Conservation (phyloP, 2,113 vertebrate genomes). For the human region GRCh38 chr2:102927501-102928000, state of each 20-base stretch:
- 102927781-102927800: neutral
- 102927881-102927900: neutral
- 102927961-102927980: too few species aligned
- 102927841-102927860: neutral
- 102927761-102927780: neutral
- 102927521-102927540: neutral
- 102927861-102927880: neutral
- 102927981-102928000: too few species aligned
- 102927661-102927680: neutral
- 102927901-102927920: too few species aligned
- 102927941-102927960: too few species aligned
- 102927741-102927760: neutral
- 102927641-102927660: neutral
- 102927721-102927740: neutral
- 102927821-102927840: neutral
- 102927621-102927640: too few species aligned
- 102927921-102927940: too few species aligned
- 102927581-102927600: neutral
- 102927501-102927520: neutral
- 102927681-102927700: neutral
- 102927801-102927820: neutral
- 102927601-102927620: neutral
- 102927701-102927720: neutral
- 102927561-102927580: neutral
- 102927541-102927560: neutral